Conservation (phyloP, 2,888 invertebrate species). For the Cylloceria caligata region DNA sequence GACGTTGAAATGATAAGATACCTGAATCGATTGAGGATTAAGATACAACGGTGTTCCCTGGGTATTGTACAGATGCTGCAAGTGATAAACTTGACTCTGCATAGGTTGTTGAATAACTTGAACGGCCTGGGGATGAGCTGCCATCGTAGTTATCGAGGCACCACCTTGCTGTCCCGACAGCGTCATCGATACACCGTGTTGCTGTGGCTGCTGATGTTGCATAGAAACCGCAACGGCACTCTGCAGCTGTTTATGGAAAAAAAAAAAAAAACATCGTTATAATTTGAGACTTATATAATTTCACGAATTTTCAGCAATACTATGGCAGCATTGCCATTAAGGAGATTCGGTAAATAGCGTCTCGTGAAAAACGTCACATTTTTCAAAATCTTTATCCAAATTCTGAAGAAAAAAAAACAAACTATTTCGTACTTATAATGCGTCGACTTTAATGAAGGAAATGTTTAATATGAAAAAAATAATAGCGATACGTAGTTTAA, state of each 20-base stretch:
- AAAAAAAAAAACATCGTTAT: slow-evolving; percentile 15
- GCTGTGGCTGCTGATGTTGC: slow-evolving; percentile 85
- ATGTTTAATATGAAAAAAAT: too few relatives aligned
- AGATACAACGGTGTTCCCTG: slow-evolving; percentile 92
- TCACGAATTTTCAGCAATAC: background rate
- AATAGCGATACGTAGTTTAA: background rate
- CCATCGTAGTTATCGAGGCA: slow-evolving; percentile 91
- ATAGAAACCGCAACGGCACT: slow-evolving; percentile 85
- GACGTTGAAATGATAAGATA: slow-evolving; percentile 59
- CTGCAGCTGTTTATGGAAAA: slow-evolving; percentile 72
- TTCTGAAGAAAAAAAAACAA: too few relatives aligned
- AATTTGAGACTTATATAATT: background rate
- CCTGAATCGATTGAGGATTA: slow-evolving; percentile 92
- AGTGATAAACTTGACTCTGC: slow-evolving; percentile 89
- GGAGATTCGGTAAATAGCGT: background rate
- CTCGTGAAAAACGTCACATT: too few relatives aligned
- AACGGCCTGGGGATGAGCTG: slow-evolving; percentile 90
- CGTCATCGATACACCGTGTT: slow-evolving; percentile 84
- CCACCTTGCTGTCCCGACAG: slow-evolving; percentile 84
- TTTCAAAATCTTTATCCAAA: too few relatives aligned
- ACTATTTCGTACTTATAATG: too few relatives aligned
- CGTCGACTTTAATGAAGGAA: too few relatives aligned
- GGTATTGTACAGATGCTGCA: slow-evolving; percentile 93
- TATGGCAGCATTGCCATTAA: too few relatives aligned
- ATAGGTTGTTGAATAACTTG: slow-evolving; percentile 94